Conservation (phyloP, 2,797 vertebrate species). For the Glossophaga mutica region DNA sequence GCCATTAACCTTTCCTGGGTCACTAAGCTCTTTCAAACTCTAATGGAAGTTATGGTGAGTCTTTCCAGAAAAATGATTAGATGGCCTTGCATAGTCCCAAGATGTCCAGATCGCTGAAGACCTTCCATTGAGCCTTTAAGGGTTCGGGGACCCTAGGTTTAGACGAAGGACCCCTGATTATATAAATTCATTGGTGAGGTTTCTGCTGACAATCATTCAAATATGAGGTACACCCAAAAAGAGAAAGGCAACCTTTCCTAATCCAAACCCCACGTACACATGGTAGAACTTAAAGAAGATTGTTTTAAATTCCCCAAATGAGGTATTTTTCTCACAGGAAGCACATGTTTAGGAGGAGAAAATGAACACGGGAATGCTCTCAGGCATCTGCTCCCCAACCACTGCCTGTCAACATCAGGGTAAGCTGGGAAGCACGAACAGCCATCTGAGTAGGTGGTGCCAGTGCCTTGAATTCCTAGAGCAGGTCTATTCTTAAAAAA, state of each 20-base stretch:
- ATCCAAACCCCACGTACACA: slow-evolving; percentile 30
- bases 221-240: not conserved
- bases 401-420: not conserved
- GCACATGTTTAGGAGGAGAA: not conserved
- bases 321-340: slow-evolving; percentile 39
- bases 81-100: not conserved
- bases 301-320: not conserved
- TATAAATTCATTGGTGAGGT: not conserved
- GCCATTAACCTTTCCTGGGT: slow-evolving; percentile 12
- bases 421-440: not conserved
- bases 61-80: slow-evolving; percentile 15
- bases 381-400: not conserved
- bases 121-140: not conserved
- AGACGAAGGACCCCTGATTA: not conserved
- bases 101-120: not conserved
- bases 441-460: not conserved
- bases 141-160: not conserved
- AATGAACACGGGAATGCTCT: not conserved
- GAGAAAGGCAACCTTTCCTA: not conserved
- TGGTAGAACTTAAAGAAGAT: not conserved
- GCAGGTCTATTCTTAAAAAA: not conserved
- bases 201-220: not conserved
- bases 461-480: not conserved
- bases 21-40: slow-evolving; percentile 42
- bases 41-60: not conserved